phyloP scores from a whole-genome alignment of 2,113 vertebrate species.

The Antechinus flavipes region DNA sequence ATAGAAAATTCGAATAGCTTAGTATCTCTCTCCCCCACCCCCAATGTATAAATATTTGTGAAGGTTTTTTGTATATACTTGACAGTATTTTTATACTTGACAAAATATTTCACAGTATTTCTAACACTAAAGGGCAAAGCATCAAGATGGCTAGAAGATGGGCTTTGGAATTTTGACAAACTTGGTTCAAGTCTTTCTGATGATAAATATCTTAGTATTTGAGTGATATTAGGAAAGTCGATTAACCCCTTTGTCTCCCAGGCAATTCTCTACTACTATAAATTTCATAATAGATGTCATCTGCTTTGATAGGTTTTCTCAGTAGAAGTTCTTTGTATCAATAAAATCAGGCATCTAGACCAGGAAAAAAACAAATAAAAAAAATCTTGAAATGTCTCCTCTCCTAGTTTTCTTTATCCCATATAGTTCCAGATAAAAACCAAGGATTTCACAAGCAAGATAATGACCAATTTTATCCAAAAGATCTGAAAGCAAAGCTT shows the following conservation, averaged over 20 bases:
- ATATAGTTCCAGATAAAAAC: not conserved
- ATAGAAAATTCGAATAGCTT: not conserved
- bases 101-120: not conserved
- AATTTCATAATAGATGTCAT: not conserved
- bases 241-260: not conserved
- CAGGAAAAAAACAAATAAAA: not conserved
- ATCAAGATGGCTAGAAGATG: not conserved
- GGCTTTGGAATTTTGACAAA: not conserved
- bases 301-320: not conserved
- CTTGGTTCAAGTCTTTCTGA: not conserved
- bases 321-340: not conserved
- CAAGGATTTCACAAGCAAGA: not conserved
- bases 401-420: not conserved
- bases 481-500: not conserved
- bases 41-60: not conserved
- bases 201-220: not conserved
- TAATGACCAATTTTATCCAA: not conserved
- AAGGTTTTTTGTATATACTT: not conserved
- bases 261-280: not conserved
- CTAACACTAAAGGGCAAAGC: not conserved
- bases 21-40: not conserved
- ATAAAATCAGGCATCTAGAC: not conserved
- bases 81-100: not conserved
- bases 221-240: not conserved
- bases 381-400: not conserved